Evolutionary conservation across 1,140 invertebrate species (phyloP), one percentile per base, ranked within the genome.

Genomic region (Drosophila saltans): DNA sequence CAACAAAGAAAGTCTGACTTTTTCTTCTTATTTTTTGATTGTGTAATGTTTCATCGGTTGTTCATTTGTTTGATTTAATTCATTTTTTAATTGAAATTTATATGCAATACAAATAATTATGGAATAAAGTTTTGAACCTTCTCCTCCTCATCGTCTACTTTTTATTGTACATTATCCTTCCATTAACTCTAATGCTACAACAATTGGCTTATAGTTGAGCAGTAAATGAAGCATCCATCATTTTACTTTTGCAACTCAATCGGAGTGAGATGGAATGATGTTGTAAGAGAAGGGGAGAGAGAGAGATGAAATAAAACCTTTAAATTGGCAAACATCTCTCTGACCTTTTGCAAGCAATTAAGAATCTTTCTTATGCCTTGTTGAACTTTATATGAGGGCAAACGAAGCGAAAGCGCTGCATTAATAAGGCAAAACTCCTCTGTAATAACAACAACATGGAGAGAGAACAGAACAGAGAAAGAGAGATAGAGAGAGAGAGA

Each of bases 211-310:
- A 64, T 65, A 83, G 79, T 76, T 74, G 69, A 88, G 80, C 82
- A 86, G 78, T 80, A 89, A 86, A 86, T 86, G 80, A 80, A 73
- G 84, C 82, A 89, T 89, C 48, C 72, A 86, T 89, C 82, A 86
- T 83, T 78, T 71, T 72, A 68, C 56, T 41, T 45, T 21, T 21
- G 24, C 24, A 52, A 52, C 24, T 24, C 45, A 52, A 52, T 52
- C 21, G 24, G 21, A 26, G 5, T 8, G 21, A 26, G 45, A 52
- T 24, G 21, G 11, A 48, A 60, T 66, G 33, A 36, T 36, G 33
- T 36, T 36, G 33, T 7, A 36, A 48, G 21, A 48, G 45, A 36
- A 1, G 6, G 33, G 24, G 7, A 48, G 45, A 8, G 16, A 52
- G 45, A 24, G 45, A 21, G 43, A 21, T 36, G 33, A 36, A 36